phyloP scores from a whole-genome alignment of 2,113 vertebrate genomes.

The Loxodonta africana region DNA sequence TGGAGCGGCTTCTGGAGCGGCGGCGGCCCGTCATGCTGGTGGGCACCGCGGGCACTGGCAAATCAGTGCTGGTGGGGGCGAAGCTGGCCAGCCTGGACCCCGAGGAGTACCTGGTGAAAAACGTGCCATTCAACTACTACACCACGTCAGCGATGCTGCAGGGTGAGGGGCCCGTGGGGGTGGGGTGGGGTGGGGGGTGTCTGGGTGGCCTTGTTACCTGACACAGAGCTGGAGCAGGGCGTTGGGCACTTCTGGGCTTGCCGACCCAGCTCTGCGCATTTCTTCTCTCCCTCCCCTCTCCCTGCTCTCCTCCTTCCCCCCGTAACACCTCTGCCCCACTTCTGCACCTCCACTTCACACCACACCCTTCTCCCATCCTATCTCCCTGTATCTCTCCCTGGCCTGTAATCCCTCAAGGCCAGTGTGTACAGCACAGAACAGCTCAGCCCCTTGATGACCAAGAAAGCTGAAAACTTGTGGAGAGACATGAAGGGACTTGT shows the following conservation, averaged over 20 bases:
- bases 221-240: fast-evolving
- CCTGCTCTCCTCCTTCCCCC: not conserved
- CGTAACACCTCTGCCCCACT: not conserved
- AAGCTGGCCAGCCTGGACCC: constrained; percentile 91
- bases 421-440: not conserved
- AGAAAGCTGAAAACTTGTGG: not conserved
- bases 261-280: too few relatives aligned
- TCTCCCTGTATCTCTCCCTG: not conserved
- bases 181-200: fast-evolving
- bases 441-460: not conserved
- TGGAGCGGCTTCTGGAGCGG: constrained; percentile 91
- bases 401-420: too few relatives aligned
- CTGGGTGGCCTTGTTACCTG: not conserved
- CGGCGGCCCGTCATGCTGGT: constrained; percentile 94
- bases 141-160: constrained; percentile 98
- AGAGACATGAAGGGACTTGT: fast-evolving
- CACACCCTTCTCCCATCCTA: fast-evolving
- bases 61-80: constrained; percentile 94
- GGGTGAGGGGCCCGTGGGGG: constrained; percentile 85
- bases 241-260: fast-evolving
- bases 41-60: constrained; percentile 94
- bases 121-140: constrained; percentile 97
- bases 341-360: too few relatives aligned
- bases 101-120: constrained; percentile 92
- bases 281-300: not conserved